phyloP scores from a whole-genome alignment of 92 coral and sea anemone species.

The Desmophyllum pertusum region DNA sequence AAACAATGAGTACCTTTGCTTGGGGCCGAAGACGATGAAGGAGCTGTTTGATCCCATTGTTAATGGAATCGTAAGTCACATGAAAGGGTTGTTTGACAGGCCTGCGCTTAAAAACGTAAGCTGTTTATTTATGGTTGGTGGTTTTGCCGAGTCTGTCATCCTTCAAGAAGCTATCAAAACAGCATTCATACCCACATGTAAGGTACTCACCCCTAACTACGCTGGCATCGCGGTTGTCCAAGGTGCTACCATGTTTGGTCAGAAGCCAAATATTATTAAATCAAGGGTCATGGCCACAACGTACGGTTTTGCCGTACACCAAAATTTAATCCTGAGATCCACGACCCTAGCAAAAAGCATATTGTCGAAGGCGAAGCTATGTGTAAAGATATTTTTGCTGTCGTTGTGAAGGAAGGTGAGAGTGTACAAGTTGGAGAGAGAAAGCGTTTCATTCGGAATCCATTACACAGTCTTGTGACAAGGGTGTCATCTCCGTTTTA shows the following conservation, averaged over 20 bases:
- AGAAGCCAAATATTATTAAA: not conserved
- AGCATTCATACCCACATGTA: not conserved
- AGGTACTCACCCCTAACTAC: conserved; percentile 6
- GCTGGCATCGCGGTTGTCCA: conserved; percentile 30
- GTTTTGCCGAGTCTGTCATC: conserved; percentile 18
- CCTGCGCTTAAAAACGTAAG: not conserved
- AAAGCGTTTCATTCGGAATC: not conserved
- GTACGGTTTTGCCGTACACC: not conserved
- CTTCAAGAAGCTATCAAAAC: conserved; percentile 12
- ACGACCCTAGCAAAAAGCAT: not conserved
- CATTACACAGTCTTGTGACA: not conserved
- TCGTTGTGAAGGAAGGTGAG: not conserved
- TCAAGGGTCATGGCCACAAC: conserved; percentile 15
- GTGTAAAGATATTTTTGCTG: not conserved
- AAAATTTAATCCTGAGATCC: not conserved
- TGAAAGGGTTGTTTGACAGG: conserved; percentile 28
- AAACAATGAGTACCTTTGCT: conserved; percentile 59
- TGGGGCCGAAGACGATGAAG: conserved; percentile 51
- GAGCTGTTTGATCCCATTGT: conserved; percentile 59
- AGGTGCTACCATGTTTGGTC: conserved; percentile 29
- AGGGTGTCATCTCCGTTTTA: not conserved
- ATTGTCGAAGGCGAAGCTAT: not conserved
- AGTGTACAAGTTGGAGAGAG: not conserved
- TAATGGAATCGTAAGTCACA: conserved; percentile 44
- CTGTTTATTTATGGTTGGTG: conserved; percentile 19